A percentile compares a stretch with the other conserved stretches of the same genome.
phyloP scores from a whole-genome alignment of 2,797 vertebrate genomes.

The Sebastolobus alascanus region DNA sequence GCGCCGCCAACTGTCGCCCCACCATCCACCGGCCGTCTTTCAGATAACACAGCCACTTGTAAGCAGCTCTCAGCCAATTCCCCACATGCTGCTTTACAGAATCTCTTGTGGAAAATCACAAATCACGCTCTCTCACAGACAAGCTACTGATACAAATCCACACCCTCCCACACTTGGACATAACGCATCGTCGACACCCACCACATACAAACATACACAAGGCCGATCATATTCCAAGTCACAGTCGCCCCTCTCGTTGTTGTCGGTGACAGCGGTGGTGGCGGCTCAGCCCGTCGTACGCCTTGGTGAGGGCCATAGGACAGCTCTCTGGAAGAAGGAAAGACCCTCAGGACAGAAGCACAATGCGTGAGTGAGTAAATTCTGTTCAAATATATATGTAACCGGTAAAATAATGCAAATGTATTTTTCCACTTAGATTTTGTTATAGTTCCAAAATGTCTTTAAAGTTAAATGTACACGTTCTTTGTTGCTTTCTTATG shows the following conservation, averaged over 20 bases:
- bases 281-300: not conserved
- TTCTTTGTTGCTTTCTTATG: no score
- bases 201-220: slow-evolving; percentile 6
- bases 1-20: slow-evolving; percentile 23
- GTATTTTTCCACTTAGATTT: no score
- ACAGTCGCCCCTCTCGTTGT: not conserved
- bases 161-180: not conserved
- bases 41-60: slow-evolving; percentile 30
- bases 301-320: not conserved
- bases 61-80: slow-evolving; percentile 33
- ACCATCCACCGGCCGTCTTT: slow-evolving; percentile 25
- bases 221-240: not conserved
- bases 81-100: slow-evolving; percentile 28
- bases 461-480: no score
- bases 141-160: not conserved
- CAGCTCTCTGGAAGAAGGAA: slow-evolving; percentile 1
- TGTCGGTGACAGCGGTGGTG: not conserved
- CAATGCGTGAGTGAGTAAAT: slow-evolving; percentile 3
- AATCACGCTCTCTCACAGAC: slow-evolving; percentile 5
- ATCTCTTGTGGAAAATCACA: not conserved
- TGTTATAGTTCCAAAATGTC: no score
- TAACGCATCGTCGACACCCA: not conserved
- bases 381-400: not conserved
- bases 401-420: no score
- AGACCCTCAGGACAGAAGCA: not conserved